phyloP scores from a whole-genome alignment of 2,797 vertebrate genomes.

The Hippoglossus hippoglossus region DNA sequence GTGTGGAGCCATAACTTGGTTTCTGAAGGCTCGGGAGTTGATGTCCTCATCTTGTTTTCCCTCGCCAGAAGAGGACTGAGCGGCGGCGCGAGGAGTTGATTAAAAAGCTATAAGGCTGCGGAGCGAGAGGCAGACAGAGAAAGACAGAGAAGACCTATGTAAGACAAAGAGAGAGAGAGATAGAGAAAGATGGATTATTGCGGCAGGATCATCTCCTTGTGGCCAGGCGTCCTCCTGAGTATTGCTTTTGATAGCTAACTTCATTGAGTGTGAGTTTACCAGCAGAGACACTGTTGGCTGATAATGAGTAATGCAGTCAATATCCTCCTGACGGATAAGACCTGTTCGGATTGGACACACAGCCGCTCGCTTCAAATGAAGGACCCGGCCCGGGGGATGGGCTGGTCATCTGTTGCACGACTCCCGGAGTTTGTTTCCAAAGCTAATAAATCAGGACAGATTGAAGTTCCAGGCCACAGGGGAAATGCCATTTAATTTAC shows the following conservation, averaged over 20 bases:
- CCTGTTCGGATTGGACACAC: slow-evolving; percentile 35
- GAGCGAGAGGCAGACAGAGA: slow-evolving; percentile 26
- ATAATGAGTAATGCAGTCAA: slow-evolving; percentile 71
- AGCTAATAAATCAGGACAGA: slow-evolving; percentile 68
- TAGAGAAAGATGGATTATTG: slow-evolving; percentile 34
- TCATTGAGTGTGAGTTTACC: slow-evolving; percentile 48
- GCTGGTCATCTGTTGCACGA: slow-evolving; percentile 60
- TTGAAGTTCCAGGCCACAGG: slow-evolving; percentile 51
- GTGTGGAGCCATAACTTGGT: slow-evolving; percentile 21
- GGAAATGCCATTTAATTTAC: slow-evolving; percentile 69
- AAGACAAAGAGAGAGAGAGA: slow-evolving; percentile 22
- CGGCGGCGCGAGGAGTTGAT: slow-evolving; percentile 49
- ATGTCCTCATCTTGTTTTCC: slow-evolving; percentile 34
- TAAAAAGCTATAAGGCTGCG: slow-evolving; percentile 67
- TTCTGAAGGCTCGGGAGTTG: slow-evolving; percentile 26
- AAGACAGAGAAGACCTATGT: slow-evolving; percentile 28
- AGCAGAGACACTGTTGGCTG: slow-evolving; percentile 45
- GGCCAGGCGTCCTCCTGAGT: slow-evolving; percentile 41
- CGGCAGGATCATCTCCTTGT: slow-evolving; percentile 33
- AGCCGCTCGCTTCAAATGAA: slow-evolving; percentile 51
- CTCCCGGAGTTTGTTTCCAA: slow-evolving; percentile 58
- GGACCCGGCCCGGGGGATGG: slow-evolving; percentile 51
- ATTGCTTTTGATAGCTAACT: slow-evolving; percentile 51
- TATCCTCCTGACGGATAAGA: slow-evolving; percentile 63
- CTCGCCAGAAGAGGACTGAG: slow-evolving; percentile 9